These are phyloP conservation scores for Drosophila lacicola DNA, from an alignment of 2,888 invertebrate species.

Conservation along the genomic window DNA sequence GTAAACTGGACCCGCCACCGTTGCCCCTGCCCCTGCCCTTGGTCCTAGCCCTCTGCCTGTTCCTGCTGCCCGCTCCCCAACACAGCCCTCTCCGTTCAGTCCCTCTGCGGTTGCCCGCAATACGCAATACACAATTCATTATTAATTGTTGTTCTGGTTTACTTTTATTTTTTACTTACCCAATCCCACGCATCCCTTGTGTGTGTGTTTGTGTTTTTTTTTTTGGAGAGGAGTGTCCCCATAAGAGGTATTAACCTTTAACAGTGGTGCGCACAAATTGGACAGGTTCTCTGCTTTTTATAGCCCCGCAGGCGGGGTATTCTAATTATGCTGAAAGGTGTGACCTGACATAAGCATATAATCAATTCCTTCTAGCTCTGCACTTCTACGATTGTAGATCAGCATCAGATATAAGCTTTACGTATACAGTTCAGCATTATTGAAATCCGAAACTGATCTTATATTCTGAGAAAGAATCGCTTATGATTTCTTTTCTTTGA, in stretches of 20 bases:
- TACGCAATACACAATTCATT: slow-evolving; percentile 80
- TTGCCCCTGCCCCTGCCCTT: neutral
- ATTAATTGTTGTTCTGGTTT: slow-evolving; percentile 77
- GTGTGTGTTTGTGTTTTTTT: slow-evolving; percentile 7
- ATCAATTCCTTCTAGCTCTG: no score
- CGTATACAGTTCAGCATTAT: no score
- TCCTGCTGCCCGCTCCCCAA: neutral
- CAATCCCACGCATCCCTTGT: slow-evolving; percentile 1
- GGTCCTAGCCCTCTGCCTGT: no score
- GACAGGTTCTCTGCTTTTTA: slow-evolving; percentile 5
- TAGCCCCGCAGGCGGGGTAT: neutral
- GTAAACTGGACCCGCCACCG: slow-evolving; percentile 58
- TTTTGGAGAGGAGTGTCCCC: slow-evolving; percentile 8
- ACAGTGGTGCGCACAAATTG: slow-evolving; percentile 46
- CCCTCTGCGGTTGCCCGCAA: slow-evolving; percentile 70
- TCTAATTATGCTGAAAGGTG: slow-evolving; percentile 2
- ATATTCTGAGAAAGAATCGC: no score
- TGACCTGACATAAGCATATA: neutral
- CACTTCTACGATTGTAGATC: no score
- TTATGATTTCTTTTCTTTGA: no score
- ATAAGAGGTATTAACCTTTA: slow-evolving; percentile 67
- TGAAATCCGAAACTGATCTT: no score
- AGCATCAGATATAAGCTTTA: no score
- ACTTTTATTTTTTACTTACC: slow-evolving; percentile 37
- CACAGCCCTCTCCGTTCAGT: slow-evolving; percentile 1